Evolutionary conservation across 2,113 vertebrate species (phyloP), one percentile per base, ranked within the genome.

Genomic region (Neolamprologus variostigma): DNA sequence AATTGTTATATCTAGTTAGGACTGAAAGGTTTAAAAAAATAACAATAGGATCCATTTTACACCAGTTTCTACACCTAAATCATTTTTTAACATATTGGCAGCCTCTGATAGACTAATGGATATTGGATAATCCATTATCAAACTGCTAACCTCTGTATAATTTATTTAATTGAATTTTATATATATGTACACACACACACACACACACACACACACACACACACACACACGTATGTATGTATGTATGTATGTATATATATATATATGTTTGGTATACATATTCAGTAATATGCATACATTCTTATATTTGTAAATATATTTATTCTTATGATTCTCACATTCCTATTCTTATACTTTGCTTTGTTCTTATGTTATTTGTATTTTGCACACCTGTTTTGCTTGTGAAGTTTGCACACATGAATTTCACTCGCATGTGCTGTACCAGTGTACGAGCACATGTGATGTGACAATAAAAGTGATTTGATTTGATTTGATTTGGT

Each of bases 31-130:
- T 59, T 57, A n/a, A 81, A 63, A 78, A 80, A 55, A 9, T 35
- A 82, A 78, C 17, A 63, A 55, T n/a, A 33, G 51, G 37, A 73
- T 54, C 7, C 14, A 73, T 54, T 80, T 55, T 42, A 8, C 4
- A 37, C 14, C n/a, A 66, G 53, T 83, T 23, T 81, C 23, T n/a
- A 51, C 83, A 90, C 26, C 54, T 85, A 37, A 53, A 51, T n/a
- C 6, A 0, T 9, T 17, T 23, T 40, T 42, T 9, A 80, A 73
- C 61, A 81, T 26, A 57, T 4, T 57, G 66, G 21, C 33, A 86
- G 42, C 21, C 16, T 82, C 23, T 68, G 63, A 17, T n/a, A 76
- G 42, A 54, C 21, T 79, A n/a, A 13, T 51, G 50, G 19, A 51
- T n/a, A 51, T 51, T 51, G 50, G 50, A 51, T 51, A 51, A 51